These are phyloP conservation scores for Scomber scombrus DNA, from an alignment of 2,113 vertebrate species.

Conservation along the genomic window DNA sequence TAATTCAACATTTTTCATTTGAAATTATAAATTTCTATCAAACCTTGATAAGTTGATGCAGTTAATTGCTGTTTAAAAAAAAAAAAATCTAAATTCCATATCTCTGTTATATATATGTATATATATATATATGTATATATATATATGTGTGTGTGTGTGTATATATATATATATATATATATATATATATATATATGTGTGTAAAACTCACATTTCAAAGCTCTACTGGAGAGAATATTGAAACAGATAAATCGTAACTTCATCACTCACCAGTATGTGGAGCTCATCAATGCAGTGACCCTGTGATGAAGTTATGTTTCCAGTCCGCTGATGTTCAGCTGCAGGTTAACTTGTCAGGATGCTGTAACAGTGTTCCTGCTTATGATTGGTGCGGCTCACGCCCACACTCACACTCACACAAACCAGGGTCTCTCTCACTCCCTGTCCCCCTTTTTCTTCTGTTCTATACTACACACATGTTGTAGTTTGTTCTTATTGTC, in stretches of 20 bases:
- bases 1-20: too few relatives aligned
- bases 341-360: background rate
- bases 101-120: background rate
- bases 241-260: background rate
- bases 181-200: too few relatives aligned
- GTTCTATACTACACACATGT: background rate
- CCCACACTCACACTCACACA: conserved; percentile 21
- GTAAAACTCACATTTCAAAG: background rate
- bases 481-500: background rate
- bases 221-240: background rate
- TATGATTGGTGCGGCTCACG: background rate
- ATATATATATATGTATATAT: too few relatives aligned
- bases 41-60: background rate
- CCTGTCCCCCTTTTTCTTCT: background rate
- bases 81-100: too few relatives aligned
- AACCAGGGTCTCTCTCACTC: background rate
- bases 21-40: background rate
- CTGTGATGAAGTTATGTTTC: background rate
- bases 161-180: too few relatives aligned
- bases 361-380: conserved; percentile 4
- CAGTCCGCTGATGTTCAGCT: conserved; percentile 23
- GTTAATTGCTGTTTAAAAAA: background rate
- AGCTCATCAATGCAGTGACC: background rate
- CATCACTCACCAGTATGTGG: conserved; percentile 53
- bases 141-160: too few relatives aligned